phyloP scores from a whole-genome alignment of 2,113 vertebrate species.

The Melierax canorus region DNA sequence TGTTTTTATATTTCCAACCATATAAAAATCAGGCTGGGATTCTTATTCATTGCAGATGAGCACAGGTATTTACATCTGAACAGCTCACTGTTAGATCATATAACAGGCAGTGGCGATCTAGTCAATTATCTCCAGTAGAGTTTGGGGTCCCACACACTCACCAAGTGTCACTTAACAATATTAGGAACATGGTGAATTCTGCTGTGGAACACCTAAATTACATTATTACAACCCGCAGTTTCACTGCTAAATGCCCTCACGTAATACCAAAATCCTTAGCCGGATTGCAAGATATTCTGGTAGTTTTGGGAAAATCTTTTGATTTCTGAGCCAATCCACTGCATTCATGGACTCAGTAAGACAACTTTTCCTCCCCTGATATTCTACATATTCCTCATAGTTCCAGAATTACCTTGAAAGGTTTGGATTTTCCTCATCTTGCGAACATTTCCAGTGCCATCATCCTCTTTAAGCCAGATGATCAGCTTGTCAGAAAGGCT shows the following conservation, averaged over 20 bases:
- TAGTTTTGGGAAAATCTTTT: not conserved
- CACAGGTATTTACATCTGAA: not conserved
- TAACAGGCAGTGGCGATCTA: not conserved
- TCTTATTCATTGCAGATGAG: not conserved
- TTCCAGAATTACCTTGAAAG: conserved; percentile 74
- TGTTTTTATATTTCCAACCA: not conserved
- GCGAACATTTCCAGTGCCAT: conserved; percentile 78
- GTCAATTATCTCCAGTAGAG: not conserved
- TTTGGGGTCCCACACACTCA: not conserved
- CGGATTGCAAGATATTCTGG: not conserved
- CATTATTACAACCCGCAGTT: not conserved
- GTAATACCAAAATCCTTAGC: not conserved
- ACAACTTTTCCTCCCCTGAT: not conserved
- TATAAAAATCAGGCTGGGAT: not conserved
- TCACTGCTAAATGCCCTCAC: not conserved
- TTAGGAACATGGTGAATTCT: not conserved
- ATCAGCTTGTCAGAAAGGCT: conserved; percentile 77
- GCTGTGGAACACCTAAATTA: not conserved
- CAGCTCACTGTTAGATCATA: not conserved
- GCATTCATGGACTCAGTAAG: not conserved
- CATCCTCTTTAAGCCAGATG: conserved; percentile 86
- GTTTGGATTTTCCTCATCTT: conserved; percentile 81
- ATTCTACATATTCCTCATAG: not conserved
- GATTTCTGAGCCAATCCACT: not conserved
- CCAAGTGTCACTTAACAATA: not conserved